These are phyloP conservation scores for Ciona savignyi DNA, from an alignment of 23 tunicate genomes.

Conservation along the genomic window DNA sequence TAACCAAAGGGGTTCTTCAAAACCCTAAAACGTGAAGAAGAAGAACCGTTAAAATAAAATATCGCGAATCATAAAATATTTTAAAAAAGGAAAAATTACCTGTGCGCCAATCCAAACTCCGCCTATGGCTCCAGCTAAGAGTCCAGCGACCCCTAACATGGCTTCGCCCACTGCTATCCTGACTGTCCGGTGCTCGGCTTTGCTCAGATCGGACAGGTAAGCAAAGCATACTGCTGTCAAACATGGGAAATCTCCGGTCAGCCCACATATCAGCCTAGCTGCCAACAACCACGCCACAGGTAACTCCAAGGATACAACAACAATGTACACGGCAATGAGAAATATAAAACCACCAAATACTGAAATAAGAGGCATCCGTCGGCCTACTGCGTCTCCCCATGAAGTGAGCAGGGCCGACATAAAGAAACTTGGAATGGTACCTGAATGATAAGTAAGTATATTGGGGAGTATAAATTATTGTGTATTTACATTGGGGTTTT, in stretches of 20 bases:
- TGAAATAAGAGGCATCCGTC: conserved; percentile 34
- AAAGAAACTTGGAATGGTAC: conserved; percentile 47
- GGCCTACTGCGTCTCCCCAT: conserved; percentile 79
- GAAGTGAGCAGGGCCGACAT: conserved; percentile 26
- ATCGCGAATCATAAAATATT: not conserved
- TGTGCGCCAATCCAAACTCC: not conserved
- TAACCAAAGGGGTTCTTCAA: not conserved
- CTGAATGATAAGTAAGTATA: too few species aligned
- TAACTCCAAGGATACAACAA: conserved; percentile 24
- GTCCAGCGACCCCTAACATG: not conserved
- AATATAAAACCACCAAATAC: conserved; percentile 31
- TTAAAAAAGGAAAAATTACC: too few species aligned
- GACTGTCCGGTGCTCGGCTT: not conserved
- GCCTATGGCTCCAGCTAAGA: not conserved
- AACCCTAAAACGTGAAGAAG: not conserved
- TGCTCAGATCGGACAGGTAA: not conserved
- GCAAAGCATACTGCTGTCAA: too few species aligned
- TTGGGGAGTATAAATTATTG: too few species aligned
- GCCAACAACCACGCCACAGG: conserved; percentile 18
- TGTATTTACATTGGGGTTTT: too few species aligned
- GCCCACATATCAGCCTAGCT: conserved; percentile 48
- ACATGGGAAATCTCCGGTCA: conserved; percentile 49
- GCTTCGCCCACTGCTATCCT: not conserved
- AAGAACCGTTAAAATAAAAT: not conserved
- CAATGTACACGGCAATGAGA: conserved; percentile 16